A percentile compares a stretch with the other conserved stretches of the same genome.
phyloP scores from a whole-genome alignment of 92 coral and sea anemone species.

The Palythoa grandis region DNA sequence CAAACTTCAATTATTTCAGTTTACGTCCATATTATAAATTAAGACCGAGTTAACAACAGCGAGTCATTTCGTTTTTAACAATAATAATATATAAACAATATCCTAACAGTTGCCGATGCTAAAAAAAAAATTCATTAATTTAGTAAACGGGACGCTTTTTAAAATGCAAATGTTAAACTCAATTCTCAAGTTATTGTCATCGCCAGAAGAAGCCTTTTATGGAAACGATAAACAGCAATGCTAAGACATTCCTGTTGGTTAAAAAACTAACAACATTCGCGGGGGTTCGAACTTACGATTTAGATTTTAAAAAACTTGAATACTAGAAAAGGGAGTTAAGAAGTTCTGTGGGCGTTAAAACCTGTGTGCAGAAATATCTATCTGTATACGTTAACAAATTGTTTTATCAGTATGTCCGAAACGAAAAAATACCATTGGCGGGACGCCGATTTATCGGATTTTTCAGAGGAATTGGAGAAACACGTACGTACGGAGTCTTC shows the following conservation, averaged over 20 bases:
- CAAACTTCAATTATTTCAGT: background rate
- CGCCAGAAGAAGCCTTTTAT: background rate
- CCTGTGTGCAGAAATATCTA: background rate
- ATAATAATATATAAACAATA: background rate
- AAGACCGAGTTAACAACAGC: background rate
- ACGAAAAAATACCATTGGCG: background rate
- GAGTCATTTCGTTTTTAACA: background rate
- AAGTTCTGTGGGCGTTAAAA: background rate
- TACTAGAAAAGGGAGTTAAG: background rate
- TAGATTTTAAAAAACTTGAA: background rate
- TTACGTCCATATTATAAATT: background rate
- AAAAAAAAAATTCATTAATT: background rate
- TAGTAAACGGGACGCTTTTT: background rate
- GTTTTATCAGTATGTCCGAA: background rate
- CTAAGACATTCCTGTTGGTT: background rate
- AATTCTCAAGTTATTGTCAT: background rate
- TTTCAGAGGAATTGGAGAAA: background rate
- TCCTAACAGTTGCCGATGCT: background rate
- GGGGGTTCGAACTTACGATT: background rate
- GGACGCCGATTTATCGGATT: background rate
- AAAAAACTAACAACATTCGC: background rate
- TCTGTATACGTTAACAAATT: background rate
- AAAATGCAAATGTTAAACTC: background rate
- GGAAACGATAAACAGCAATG: background rate
- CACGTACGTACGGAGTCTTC: background rate